Percentiles rank a stretch among this genome's conserved stretches.
Conservation (phyloP, 2,113 vertebrate genomes). For the Perccottus glenii region DNA sequence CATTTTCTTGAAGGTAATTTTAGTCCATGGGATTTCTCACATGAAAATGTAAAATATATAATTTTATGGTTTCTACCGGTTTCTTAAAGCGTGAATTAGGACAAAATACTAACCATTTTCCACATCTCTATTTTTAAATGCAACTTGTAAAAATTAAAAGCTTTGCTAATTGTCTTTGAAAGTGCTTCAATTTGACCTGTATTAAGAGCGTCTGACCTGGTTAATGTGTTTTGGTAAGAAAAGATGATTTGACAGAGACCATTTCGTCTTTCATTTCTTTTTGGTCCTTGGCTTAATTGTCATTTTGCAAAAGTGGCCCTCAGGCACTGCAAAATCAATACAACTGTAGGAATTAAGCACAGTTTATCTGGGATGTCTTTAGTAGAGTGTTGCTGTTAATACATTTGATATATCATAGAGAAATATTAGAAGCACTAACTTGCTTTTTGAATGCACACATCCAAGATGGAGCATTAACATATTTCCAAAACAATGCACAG, state of each 20-base stretch:
- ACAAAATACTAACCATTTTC: no score
- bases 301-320: neutral
- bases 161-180: no score
- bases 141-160: no score
- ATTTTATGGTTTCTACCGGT: no score
- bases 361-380: neutral
- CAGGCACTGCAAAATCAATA: neutral
- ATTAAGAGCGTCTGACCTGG: no score
- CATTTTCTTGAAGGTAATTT: no score
- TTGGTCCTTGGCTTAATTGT: neutral
- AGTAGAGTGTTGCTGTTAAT: neutral
- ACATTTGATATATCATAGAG: constrained; percentile 8
- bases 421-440: constrained; percentile 22
- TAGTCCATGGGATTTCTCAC: no score
- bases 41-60: no score
- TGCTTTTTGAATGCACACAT: constrained; percentile 8
- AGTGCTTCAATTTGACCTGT: no score
- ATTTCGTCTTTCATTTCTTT: neutral
- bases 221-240: no score
- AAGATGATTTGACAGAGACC: neutral
- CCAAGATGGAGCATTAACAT: constrained; percentile 34
- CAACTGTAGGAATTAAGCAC: neutral
- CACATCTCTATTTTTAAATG: no score
- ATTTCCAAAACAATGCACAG: constrained; percentile 39
- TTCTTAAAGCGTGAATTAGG: no score